Base-by-base conservation (phyloP, 2,797 vertebrate species). In the Sebastes melanostomus region DNA sequence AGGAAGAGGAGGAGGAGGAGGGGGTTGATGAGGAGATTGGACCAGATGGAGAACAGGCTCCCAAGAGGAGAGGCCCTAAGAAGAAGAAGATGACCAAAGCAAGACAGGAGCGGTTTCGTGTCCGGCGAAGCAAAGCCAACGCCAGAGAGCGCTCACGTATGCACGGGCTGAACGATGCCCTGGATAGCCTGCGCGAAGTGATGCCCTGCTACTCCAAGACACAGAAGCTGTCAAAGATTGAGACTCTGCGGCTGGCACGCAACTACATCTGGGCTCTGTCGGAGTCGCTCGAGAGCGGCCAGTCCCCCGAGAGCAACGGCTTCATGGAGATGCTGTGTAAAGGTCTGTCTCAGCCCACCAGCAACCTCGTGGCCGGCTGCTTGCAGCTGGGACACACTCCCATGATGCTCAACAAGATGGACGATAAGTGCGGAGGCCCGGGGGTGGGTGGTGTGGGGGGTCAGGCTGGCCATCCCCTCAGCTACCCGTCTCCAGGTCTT, bases 181-280 rank as follows among this genome's bases (percentile, higher is more conserved):
- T 99, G 84, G 98, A 99, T 59, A 98, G 94, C 89, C 94, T 99
- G 73, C 93, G 98, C 38, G 89, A 94, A 80, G 97, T 99, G 63
- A 99, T 99, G 98, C 98, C 98, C n/a, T 99, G 98, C 82, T 98
- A 98, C 92, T 98, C 98, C 84, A 99, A 99, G 80, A 99, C 98
- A 2, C 98, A 99, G 77, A 99, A 99, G 65, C 91, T 99, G 52
- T 99, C 98, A 77, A 99, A 99, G 92, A 99, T 99, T 9, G 98
- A 99, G 92, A 99, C 98, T 0, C 91, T 99, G 69, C 94, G 98
- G 72, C 92, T 99, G 65, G 98, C 98, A 8, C 96, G 96, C 85
- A 99, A 99, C 88, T 99, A 99, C 89, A 99, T 99, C 91, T 99
- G 98, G 98, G 98, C 98, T 73, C 94, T 99, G 80, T 99, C 98